Percentiles rank a stretch among this genome's conserved stretches.
These are phyloP conservation scores for Aspiorhynchus laticeps DNA, from an alignment of 2,113 vertebrate genomes.

Conservation along the genomic window DNA sequence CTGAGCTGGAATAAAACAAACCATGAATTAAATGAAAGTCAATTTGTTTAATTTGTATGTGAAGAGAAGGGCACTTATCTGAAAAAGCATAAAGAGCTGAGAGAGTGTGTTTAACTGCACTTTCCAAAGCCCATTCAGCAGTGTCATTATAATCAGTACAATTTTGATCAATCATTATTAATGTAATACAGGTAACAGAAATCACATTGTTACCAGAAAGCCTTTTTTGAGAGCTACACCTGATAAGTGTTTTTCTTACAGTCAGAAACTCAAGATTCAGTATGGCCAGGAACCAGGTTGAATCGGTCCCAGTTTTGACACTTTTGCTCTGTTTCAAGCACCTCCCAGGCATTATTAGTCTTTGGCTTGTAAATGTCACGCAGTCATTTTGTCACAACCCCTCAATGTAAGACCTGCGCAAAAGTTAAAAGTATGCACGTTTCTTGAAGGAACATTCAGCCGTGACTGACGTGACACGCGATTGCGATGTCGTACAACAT, in stretches of 20 bases:
- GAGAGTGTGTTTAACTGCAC: not conserved
- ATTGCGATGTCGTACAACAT: not conserved
- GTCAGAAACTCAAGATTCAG: not conserved
- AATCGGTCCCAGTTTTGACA: not conserved
- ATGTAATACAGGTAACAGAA: not conserved
- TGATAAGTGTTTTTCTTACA: not conserved
- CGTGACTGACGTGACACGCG: not conserved
- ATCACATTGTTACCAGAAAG: not conserved
- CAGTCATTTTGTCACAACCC: not conserved
- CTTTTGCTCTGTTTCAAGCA: not conserved
- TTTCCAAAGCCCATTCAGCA: not conserved
- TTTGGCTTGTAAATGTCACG: conserved; percentile 26
- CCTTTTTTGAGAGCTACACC: not conserved
- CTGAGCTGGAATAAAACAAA: not conserved
- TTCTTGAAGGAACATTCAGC: not conserved
- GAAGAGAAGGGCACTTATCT: not conserved
- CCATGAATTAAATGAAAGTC: not conserved
- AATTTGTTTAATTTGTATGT: not conserved
- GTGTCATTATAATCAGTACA: not conserved
- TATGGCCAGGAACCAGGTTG: not conserved
- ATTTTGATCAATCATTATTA: not conserved
- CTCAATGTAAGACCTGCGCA: not conserved
- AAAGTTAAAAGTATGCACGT: not conserved
- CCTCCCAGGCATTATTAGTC: conserved; percentile 33
- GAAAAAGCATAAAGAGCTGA: conserved; percentile 6